Base-by-base conservation (phyloP, 2,888 invertebrate species). In the Ptilodon capucinus region DNA sequence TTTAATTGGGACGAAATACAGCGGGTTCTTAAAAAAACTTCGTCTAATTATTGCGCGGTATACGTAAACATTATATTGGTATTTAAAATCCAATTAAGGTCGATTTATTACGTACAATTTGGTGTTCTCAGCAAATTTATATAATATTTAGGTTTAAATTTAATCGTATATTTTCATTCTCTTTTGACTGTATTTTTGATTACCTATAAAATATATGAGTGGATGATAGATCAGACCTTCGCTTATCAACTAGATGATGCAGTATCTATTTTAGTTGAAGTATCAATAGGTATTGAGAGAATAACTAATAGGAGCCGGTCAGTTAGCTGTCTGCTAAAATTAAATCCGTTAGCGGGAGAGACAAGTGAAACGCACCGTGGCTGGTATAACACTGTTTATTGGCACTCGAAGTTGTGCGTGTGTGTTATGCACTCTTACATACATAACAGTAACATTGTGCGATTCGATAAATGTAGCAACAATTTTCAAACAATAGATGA, bases 401-500 rank as follows among this genome's bases (percentile, higher is more conserved):
- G n/a, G n/a, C n/a, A n/a, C n/a, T n/a, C n/a, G n/a, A n/a, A n/a
- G n/a, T n/a, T n/a, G n/a, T n/a, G n/a, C n/a, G n/a, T n/a, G n/a
- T n/a, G n/a, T n/a, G n/a, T n/a, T n/a, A n/a, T n/a, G n/a, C n/a
- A n/a, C n/a, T n/a, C n/a, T n/a, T n/a, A n/a, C n/a, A n/a, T n/a
- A n/a, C n/a, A n/a, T n/a, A n/a, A n/a, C n/a, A n/a, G n/a, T n/a
- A n/a, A n/a, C 13, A 40, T 34, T 45, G 17, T 17, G 9, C 9
- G 4, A 16, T 16, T 11, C 32, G 19, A 42, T 13, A 25, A 43
- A 42, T 38, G 13, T 18, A 19, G 2, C 7, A 59, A 54, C 50
- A 50, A 46, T 25, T 48, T 39, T 53, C 44, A 57, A 54, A 57
- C 44, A 54, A 52, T 42, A 52, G 40, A 21, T 7, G 21, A 21